Evolutionary conservation across 2,797 vertebrate genomes (phyloP), one percentile per base, ranked within the genome.

Genomic region (Myotis vivesi): DNA sequence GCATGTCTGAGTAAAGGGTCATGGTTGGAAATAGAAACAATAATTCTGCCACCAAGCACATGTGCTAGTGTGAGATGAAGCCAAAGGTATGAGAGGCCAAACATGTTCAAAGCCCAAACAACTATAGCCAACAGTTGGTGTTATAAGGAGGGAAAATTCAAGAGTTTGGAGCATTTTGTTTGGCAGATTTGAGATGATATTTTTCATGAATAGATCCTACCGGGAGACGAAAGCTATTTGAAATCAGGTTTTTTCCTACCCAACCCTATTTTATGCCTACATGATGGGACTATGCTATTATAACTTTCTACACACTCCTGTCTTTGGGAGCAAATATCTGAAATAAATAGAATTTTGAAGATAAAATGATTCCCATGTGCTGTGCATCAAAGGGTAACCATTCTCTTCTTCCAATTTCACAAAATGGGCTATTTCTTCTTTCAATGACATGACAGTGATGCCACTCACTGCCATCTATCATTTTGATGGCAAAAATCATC

Each of bases 371-470:
- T 23, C 11, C 19, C 38, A 38, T 41, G 16, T 46, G 55, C 59
- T 68, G 13, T 57, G 2, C n/a, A 41, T 41, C n/a, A 87, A 53
- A 19, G 8, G 81, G 72, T 96, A 87, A 94, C 64, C 41, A 3
- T 66, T 88, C 46, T 62, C 69, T 82, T 76, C 72, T 97, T 82
- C 69, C 77, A 93, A n/a, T 96, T 97, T 97, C 64, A 92, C 15
- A 92, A 72, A 94, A 80, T 64, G 33, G 41, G 12, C 53, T 38
- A 88, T 95, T 94, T 92, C 66, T 90, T 91, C 64, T 84, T 62
- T 72, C 80, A 71, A 68, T 90, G 57, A 86, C 93, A 92, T 72
- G 77, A 90, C 57, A 95, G 51, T 71, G 49, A 57, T 93, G 36
- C 19, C 83, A 92, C 44, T 92, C 76, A 75, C 57, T 89, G 94